Percentiles rank a stretch among this genome's conserved stretches.
Evolutionary conservation across 2,888 invertebrate genomes (phyloP).

Genomic region (Odontomyia ornata): DNA sequence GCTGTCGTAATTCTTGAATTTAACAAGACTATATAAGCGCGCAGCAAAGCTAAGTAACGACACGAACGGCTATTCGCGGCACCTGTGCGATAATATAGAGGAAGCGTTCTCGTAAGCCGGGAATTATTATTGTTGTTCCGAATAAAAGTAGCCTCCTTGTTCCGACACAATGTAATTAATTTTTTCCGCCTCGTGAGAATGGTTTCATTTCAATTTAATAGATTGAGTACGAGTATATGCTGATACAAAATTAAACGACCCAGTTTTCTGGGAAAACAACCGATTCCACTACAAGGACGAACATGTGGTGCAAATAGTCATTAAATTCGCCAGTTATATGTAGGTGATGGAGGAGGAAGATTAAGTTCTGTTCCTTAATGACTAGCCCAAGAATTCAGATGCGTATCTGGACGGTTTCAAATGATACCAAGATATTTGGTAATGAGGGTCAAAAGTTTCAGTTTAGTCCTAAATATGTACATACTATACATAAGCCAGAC

Average conservation of each 20-base stretch:
- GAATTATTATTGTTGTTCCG: constrained; percentile 31
- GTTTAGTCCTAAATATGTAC: too few relatives aligned
- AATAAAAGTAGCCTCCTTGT: constrained; percentile 17
- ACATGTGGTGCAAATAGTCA: too few relatives aligned
- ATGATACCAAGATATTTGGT: too few relatives aligned
- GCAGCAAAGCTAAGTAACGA: background rate
- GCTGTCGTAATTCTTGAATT: constrained; percentile 41
- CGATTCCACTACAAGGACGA: too few relatives aligned
- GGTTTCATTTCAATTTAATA: constrained; percentile 28
- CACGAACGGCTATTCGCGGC: constrained; percentile 33
- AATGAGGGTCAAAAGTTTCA: too few relatives aligned
- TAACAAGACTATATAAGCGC: constrained; percentile 28
- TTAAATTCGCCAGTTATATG: too few relatives aligned
- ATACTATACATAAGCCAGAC: too few relatives aligned
- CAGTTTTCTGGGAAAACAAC: background rate
- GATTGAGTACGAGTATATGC: constrained; percentile 1
- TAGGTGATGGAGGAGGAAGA: too few relatives aligned
- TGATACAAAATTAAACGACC: constrained; percentile 3
- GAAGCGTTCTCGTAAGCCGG: constrained; percentile 26
- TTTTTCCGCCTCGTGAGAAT: constrained; percentile 10
- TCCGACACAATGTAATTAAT: constrained; percentile 21
- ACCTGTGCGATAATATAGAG: constrained; percentile 40
- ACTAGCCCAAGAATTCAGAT: too few relatives aligned
- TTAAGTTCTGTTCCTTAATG: too few relatives aligned
- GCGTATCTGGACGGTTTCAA: too few relatives aligned